Evolutionary conservation across 1,140 invertebrate genomes (phyloP).

Genomic region (Pachypeltis micranthus): DNA sequence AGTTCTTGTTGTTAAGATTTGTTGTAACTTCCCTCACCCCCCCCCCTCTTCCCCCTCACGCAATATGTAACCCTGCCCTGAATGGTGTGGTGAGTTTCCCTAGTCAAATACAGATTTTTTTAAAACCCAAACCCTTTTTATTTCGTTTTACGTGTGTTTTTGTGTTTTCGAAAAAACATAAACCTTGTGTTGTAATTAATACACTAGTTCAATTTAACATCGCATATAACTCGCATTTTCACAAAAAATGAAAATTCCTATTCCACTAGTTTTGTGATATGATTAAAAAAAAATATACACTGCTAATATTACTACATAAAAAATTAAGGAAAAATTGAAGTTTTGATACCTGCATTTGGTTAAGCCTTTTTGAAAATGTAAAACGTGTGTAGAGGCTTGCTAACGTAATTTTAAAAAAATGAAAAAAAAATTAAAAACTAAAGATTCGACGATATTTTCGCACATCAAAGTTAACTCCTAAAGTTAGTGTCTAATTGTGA

Average conservation of each 20-base stretch:
- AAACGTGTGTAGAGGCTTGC: conserved; percentile 26
- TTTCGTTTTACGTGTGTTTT: conserved; percentile 26
- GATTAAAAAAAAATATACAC: conserved; percentile 27
- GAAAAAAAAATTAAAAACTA: conserved; percentile 11
- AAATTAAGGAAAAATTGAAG: conserved; percentile 23
- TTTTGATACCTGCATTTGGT: conserved; percentile 31
- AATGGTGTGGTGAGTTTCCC: conserved; percentile 31
- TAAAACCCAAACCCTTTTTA: conserved; percentile 12
- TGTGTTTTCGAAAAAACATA: conserved; percentile 23
- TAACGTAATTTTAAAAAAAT: conserved; percentile 25
- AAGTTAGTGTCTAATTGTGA: conserved; percentile 27
- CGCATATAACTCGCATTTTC: conserved; percentile 17
- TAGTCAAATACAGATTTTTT: conserved; percentile 28
- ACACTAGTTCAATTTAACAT: conserved; percentile 19
- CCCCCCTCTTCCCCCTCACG: conserved; percentile 19
- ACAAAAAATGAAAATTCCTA: conserved; percentile 22
- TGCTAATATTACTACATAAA: conserved; percentile 23
- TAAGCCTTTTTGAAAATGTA: conserved; percentile 26
- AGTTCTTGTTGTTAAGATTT: conserved; percentile 16
- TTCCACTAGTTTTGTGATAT: conserved; percentile 30
- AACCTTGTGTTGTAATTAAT: conserved; percentile 18
- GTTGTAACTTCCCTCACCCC: conserved; percentile 14
- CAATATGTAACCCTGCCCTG: conserved; percentile 21
- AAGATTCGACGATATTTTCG: conserved; percentile 28
- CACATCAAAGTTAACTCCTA: conserved; percentile 25